Base-by-base conservation (phyloP, 1,140 invertebrate species). In the Drosophila bocqueti region DNA sequence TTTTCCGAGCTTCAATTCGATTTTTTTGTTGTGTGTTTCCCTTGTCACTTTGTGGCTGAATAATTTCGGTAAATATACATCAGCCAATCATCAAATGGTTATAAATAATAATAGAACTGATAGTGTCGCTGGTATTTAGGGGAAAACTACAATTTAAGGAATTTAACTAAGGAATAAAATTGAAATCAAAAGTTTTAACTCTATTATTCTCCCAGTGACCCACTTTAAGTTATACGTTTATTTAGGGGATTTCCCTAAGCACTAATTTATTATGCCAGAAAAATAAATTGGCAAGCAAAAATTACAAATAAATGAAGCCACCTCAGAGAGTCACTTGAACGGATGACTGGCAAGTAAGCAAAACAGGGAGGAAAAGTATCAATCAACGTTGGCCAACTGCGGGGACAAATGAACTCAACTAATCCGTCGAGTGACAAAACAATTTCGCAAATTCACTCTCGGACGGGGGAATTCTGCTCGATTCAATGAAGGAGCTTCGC, bases 401-500 rank as follows among this genome's bases (percentile, higher is more conserved):
- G 31, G 21, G 38, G 47, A 26, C 42, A 69, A 60, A 43, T 40
- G 50, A 45, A 61, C 43, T 40, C 21, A 63, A 45, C 42, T 47
- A 59, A 65, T 49, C 62, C 31, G 43, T 38, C 21, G 77, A 78
- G 74, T 82, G 79, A 82, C 79, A 82, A 82, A 74, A 52, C 50
- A 64, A 54, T 81, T 63, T 81, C 31, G 71, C 71, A 43, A 73
- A 83, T 47, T 43, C 40, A 55, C 42, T 52, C 47, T 69, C 59
- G 24, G 43, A 65, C 21, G 31, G 63, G 40, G 65, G 63, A 71
- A 71, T 67, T 67, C 63, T 60, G 54, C 18, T 50, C 31, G 36
- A 45, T 45, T 46, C 40, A 61, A 45, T 81, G 79, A 74, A 76
- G 65, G 69, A 79, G 83, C 57, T 67, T 38, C 40, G 40, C 49